Conservation (phyloP, 23 tunicate species). For the Phallusia fumigata region DNA sequence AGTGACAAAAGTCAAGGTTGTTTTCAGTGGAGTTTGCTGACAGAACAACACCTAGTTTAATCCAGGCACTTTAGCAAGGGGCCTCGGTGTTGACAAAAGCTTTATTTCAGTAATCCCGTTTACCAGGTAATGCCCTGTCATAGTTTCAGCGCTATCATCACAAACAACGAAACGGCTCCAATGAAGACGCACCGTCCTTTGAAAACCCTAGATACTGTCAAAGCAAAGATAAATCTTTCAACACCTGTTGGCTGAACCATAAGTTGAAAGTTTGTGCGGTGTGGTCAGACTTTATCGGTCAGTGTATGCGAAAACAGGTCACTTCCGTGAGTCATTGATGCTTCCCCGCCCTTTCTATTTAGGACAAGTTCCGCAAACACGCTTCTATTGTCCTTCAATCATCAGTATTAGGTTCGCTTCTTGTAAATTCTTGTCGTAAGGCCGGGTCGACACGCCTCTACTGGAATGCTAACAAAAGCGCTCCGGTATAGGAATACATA, state of each 20-base stretch:
- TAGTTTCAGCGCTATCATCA: background rate
- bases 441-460: background rate
- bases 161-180: background rate
- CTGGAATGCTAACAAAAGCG: background rate
- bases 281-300: background rate
- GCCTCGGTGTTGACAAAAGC: background rate
- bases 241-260: background rate
- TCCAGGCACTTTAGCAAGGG: background rate
- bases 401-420: conserved; percentile 4
- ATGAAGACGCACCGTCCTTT: background rate
- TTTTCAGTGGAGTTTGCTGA: background rate
- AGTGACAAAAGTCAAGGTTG: background rate
- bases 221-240: background rate
- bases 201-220: background rate
- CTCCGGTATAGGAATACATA: background rate
- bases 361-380: background rate
- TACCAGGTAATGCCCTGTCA: conserved; percentile 9
- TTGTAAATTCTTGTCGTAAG: background rate
- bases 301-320: background rate
- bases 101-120: background rate
- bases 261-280: no score
- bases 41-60: background rate
- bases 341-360: conserved; percentile 1
- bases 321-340: conserved; percentile 4
- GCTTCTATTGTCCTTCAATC: background rate